A percentile compares a stretch with the other conserved stretches of the same genome.
Evolutionary conservation across 1,140 invertebrate genomes (phyloP).

Genomic region (Neodiprion virginianus): DNA sequence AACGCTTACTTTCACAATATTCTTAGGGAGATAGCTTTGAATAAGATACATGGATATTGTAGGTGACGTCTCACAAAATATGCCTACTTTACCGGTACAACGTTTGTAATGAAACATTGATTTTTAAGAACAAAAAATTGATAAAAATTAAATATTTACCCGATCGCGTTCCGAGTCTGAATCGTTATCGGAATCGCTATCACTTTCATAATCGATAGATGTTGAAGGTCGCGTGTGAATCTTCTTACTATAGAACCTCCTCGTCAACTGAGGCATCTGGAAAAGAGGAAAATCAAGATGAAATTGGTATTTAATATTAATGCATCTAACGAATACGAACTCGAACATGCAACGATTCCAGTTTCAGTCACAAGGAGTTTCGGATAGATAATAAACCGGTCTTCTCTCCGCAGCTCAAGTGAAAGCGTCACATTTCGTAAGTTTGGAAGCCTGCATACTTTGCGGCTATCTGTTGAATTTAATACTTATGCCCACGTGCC

Average conservation of each 20-base stretch:
- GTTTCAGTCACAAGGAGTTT: background rate
- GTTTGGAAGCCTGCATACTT: background rate
- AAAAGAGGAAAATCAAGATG: conserved; percentile 6
- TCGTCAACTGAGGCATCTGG: conserved; percentile 36
- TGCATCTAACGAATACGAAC: background rate
- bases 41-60: too few relatives aligned
- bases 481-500: too few relatives aligned
- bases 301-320: background rate
- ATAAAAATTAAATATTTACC: conserved; percentile 53
- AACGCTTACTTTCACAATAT: too few relatives aligned
- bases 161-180: conserved; percentile 66
- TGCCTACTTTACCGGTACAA: background rate
- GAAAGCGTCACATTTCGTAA: background rate
- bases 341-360: background rate
- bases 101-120: background rate
- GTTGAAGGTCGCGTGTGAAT: conserved; percentile 54
- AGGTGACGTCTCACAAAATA: too few relatives aligned
- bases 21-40: too few relatives aligned
- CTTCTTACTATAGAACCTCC: conserved; percentile 59
- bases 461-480: background rate
- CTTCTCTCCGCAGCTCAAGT: background rate
- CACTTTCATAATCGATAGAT: conserved; percentile 51
- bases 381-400: background rate
- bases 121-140: conserved; percentile 14
- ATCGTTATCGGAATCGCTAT: conserved; percentile 66